These are phyloP conservation scores for Pongo abelii DNA, from an alignment of 2,113 vertebrate species.

Conservation along the genomic window DNA sequence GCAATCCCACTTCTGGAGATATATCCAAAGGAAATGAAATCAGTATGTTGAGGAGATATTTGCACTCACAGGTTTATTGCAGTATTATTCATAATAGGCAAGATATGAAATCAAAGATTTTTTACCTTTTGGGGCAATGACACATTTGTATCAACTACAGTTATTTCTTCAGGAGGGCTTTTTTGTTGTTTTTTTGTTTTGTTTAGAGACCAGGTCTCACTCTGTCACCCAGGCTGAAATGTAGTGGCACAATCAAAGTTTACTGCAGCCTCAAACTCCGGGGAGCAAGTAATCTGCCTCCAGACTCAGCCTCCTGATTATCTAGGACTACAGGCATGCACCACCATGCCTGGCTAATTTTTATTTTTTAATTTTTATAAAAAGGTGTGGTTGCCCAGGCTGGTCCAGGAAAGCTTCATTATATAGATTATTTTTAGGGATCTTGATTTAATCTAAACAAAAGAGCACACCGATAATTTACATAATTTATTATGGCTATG, in stretches of 20 bases:
- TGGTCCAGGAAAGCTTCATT: not conserved
- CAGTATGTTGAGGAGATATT: not conserved
- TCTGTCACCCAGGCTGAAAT: no score
- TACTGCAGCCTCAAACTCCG: no score
- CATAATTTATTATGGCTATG: not conserved
- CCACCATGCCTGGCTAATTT: no score
- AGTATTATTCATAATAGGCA: not conserved
- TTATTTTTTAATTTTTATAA: no score
- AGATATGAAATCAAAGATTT: not conserved
- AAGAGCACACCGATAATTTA: not conserved
- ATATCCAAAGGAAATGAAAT: not conserved
- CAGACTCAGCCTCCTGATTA: no score
- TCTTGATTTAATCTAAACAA: slow-evolving; percentile 7
- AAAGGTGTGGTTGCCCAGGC: no score
- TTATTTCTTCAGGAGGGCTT: not conserved
- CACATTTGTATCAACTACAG: not conserved
- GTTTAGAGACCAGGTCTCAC: no score
- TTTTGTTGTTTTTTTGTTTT: no score
- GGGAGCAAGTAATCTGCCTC: no score
- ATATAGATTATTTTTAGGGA: not conserved
- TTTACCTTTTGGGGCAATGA: not conserved
- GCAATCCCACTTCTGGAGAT: not conserved
- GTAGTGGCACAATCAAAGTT: no score
- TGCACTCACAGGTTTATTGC: not conserved
- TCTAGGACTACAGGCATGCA: no score